These are phyloP conservation scores for Pteromalus puparum DNA, from an alignment of 1,140 invertebrate species.

Conservation along the genomic window DNA sequence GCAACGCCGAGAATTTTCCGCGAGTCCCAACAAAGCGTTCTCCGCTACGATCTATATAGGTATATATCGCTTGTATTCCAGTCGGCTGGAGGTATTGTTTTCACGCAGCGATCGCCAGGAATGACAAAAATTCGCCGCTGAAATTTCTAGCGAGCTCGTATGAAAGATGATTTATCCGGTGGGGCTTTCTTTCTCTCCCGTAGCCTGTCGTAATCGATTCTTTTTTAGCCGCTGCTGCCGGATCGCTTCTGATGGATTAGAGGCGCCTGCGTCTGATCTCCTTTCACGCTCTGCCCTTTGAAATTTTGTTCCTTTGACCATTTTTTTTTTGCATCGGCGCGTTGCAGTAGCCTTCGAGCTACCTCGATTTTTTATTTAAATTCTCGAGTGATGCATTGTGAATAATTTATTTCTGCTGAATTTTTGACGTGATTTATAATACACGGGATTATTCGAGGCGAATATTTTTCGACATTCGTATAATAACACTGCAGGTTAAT, in stretches of 20 bases:
- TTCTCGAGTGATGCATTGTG: too few relatives aligned
- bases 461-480: too few relatives aligned
- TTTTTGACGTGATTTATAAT: too few relatives aligned
- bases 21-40: neutral
- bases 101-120: slow-evolving; percentile 8
- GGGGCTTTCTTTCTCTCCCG: neutral
- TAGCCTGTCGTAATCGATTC: slow-evolving; percentile 39
- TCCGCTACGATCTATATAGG: neutral
- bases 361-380: too few relatives aligned
- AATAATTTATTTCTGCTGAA: too few relatives aligned
- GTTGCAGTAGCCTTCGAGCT: too few relatives aligned
- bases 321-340: too few relatives aligned
- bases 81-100: slow-evolving; percentile 29
- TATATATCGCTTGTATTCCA: neutral
- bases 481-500: too few relatives aligned
- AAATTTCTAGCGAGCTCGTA: neutral
- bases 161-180: slow-evolving; percentile 25
- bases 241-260: slow-evolving; percentile 33
- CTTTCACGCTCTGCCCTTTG: neutral
- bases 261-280: slow-evolving; percentile 16
- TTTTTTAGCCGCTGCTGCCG: slow-evolving; percentile 40
- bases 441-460: too few relatives aligned
- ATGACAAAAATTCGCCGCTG: slow-evolving; percentile 31
- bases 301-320: too few relatives aligned
- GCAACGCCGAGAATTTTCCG: slow-evolving; percentile 40